Base-by-base conservation (phyloP, 2,888 invertebrate species). In the Syrphus vitripennis region DNA sequence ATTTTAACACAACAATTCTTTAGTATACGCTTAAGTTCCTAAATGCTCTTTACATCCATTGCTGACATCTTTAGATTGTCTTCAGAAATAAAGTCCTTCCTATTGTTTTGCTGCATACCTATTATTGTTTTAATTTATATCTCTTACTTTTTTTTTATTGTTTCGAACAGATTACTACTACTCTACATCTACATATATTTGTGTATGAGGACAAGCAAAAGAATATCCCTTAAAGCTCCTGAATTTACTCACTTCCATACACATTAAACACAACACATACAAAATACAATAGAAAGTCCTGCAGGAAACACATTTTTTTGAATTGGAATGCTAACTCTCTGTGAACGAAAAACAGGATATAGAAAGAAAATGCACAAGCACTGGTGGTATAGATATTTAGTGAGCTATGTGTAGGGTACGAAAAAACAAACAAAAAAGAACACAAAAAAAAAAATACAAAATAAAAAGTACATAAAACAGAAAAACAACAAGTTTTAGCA, bases 401-500 rank as follows among this genome's bases (percentile, higher is more conserved):
- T n/a, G 4, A 6, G 14, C 21, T 59, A 14, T 37, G 21, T 16
- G 19, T 16, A 42, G 63, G 12, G 16, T 21, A 34, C 5, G 6
- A 37, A 19, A 1, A 29, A 29, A 19, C 1, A 65, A 26, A 29
- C 19, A 42, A 45, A 42, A 29, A 63, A n/a, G 0, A 40, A 16
- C 9, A 61, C 6, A 59, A 37, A 14, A 53, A 24, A 12, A 24
- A 45, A 61, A 14, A 21, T 42, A 61, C n/a, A 45, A 48, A 10
- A 48, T 48, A 19, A 53, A 19, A 71, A 31, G 31, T 14, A 53
- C 29, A 19, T 50, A 63, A 34, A 72, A 77, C 59, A 76, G 31
- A 55, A 82, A 72, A 76, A 79, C 76, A 77, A 69, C 67, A 86
- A 82, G 48, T 42, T 88, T 88, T 88, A 88, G 88, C 88, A 89